phyloP scores from a whole-genome alignment of 2,113 vertebrate genomes.

The Mobula birostris region DNA sequence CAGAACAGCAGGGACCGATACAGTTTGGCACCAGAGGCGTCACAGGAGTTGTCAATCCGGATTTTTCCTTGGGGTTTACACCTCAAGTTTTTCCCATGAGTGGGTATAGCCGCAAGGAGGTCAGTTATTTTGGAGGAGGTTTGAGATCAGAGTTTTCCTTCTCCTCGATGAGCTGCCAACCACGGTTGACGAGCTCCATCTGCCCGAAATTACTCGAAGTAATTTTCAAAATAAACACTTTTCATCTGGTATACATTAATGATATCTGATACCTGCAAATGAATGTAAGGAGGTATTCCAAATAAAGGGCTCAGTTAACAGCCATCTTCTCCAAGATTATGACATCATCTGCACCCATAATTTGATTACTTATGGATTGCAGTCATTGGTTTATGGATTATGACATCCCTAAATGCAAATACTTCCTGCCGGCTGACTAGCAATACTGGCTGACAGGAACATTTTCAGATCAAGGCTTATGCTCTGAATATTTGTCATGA shows the following conservation, averaged over 20 bases:
- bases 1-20: no score
- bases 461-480: conserved; percentile 33
- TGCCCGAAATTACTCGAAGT: background rate
- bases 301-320: conserved; percentile 5
- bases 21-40: no score
- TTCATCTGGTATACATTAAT: background rate
- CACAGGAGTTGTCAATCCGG: no score
- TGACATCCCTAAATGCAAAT: conserved; percentile 27
- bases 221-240: background rate
- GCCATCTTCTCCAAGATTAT: background rate
- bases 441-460: conserved; percentile 15
- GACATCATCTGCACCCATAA: background rate
- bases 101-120: no score
- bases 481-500: conserved; percentile 23
- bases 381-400: conserved; percentile 16
- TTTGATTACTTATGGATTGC: background rate
- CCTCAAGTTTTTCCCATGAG: no score
- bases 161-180: no score
- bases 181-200: no score
- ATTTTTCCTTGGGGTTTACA: no score
- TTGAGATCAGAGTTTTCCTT: no score
- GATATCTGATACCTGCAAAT: background rate
- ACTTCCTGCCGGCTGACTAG: background rate
- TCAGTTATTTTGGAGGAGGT: no score
- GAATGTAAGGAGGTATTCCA: background rate